Conservation (phyloP, 2,888 invertebrate genomes). For the Blomia tropicalis region DNA sequence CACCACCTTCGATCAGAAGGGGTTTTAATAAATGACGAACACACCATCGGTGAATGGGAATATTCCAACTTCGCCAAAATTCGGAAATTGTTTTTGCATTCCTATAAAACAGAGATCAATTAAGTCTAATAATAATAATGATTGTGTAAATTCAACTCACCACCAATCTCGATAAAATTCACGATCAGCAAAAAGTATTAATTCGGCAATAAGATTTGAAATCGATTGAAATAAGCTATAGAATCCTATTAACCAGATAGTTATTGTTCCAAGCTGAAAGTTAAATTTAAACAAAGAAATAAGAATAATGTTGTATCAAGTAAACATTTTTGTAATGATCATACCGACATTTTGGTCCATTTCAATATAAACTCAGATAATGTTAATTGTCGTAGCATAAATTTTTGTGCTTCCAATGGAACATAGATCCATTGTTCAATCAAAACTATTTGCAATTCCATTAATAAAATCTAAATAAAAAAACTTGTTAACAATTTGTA, state of each 20-base stretch:
- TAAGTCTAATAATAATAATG: background rate
- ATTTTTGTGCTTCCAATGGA: background rate
- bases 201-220: conserved; percentile 77
- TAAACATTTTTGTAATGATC: background rate
- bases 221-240: conserved; percentile 88
- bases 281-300: conserved; percentile 28
- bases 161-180: conserved; percentile 97
- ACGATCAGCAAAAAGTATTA: conserved; percentile 86
- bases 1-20: conserved; percentile 62
- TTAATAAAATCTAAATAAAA: conserved; percentile 36
- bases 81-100: conserved; percentile 83
- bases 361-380: background rate
- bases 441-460: conserved; percentile 49
- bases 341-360: conserved; percentile 6
- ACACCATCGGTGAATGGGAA: conserved; percentile 92
- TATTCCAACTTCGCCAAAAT: conserved; percentile 97
- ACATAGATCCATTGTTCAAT: conserved; percentile 97
- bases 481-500: background rate
- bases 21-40: conserved; percentile 55
- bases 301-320: background rate
- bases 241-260: conserved; percentile 91
- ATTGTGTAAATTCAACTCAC: conserved; percentile 37
- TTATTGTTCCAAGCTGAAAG: conserved; percentile 7
- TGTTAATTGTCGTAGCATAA: background rate
- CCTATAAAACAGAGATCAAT: no score